A percentile compares a stretch with the other conserved stretches of the same genome.
phyloP scores from a whole-genome alignment of 2,113 vertebrate species.

The Sebastes schlegelii region DNA sequence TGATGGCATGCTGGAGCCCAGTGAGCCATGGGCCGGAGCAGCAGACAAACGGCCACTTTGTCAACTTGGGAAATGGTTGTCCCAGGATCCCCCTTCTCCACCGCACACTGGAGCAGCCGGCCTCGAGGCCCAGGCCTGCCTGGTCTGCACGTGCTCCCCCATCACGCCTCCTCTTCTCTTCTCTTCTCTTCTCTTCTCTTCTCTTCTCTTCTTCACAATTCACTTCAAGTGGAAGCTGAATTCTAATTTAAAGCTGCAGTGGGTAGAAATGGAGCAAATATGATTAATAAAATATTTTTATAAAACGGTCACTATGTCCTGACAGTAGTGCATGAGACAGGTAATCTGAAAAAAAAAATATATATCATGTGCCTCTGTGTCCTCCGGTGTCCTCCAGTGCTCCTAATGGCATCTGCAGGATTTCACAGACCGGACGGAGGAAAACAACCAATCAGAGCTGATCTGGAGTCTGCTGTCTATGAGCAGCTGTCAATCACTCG shows the following conservation, averaged over 20 bases:
- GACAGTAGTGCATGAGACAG: too few species aligned
- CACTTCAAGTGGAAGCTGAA: neutral
- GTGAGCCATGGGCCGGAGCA: conserved; percentile 73
- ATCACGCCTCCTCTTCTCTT: conserved; percentile 26
- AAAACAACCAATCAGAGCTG: too few species aligned
- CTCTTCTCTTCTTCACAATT: conserved; percentile 10
- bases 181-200: conserved; percentile 10
- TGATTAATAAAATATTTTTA: too few species aligned
- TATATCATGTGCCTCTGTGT: too few species aligned
- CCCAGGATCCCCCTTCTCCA: conserved; percentile 83
- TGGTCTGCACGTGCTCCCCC: conserved; percentile 64
- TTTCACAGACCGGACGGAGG: too few species aligned
- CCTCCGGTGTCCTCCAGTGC: too few species aligned
- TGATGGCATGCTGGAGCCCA: conserved; percentile 80
- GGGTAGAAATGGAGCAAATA: too few species aligned
- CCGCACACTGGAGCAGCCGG: conserved; percentile 76
- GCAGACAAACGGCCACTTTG: conserved; percentile 83
- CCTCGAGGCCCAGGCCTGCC: conserved; percentile 63
- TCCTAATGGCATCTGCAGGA: too few species aligned
- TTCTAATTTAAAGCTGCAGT: neutral
- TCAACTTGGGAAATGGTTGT: conserved; percentile 84
- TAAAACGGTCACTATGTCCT: too few species aligned
- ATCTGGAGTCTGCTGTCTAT: too few species aligned
- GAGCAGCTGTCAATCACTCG: too few species aligned
- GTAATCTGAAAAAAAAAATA: too few species aligned